phyloP scores from a whole-genome alignment of 1,140 invertebrate genomes.

The Lasaia peninsularis region DNA sequence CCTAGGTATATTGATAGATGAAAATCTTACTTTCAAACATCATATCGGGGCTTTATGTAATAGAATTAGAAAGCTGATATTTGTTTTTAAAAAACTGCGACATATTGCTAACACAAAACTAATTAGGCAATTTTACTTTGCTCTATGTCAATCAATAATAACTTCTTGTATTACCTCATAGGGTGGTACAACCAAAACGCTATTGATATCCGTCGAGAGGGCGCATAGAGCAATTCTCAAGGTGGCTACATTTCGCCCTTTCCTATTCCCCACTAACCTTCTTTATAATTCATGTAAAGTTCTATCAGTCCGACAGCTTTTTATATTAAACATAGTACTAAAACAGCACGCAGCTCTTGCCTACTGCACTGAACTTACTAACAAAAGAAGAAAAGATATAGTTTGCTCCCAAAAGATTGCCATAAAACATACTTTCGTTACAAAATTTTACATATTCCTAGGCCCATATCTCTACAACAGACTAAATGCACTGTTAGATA shows the following conservation, averaged over 20 bases:
- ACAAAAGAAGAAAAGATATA: background rate
- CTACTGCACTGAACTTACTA: background rate
- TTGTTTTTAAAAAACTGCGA: constrained; percentile 15
- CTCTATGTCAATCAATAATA: constrained; percentile 11
- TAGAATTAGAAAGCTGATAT: constrained; percentile 14
- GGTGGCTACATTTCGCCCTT: background rate
- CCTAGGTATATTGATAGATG: constrained; percentile 14
- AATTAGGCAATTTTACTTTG: constrained; percentile 10
- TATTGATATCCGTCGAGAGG: background rate
- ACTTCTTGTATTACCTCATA: constrained; percentile 13
- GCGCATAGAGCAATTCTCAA: constrained; percentile 13
- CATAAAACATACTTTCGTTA: too few species aligned
- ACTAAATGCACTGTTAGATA: too few species aligned
- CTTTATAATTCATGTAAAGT: constrained; percentile 8
- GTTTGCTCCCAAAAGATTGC: background rate
- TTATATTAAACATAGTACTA: constrained; percentile 1
- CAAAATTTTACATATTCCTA: too few species aligned
- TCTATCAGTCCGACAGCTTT: constrained; percentile 6
- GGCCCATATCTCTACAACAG: too few species aligned
- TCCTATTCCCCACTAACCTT: background rate
- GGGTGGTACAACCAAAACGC: constrained; percentile 15
- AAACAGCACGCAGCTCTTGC: background rate
- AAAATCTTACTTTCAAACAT: constrained; percentile 4
- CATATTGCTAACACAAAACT: background rate
- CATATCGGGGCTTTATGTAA: background rate